These are phyloP conservation scores for Notocelia uddmanniana DNA, from an alignment of 2,888 invertebrate species.

Conservation along the genomic window DNA sequence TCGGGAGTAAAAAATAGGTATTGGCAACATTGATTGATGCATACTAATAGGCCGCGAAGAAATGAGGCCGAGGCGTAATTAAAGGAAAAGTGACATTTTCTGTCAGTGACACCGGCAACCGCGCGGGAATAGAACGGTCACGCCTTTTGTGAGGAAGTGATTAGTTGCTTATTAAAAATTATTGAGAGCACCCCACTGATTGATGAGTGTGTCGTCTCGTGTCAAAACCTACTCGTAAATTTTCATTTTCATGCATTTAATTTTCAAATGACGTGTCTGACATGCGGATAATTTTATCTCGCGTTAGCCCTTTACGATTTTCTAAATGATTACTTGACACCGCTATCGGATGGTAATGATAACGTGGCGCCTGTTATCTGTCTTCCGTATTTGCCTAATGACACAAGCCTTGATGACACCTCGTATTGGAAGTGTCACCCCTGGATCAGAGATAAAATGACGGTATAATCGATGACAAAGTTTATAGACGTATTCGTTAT, in stretches of 20 bases:
- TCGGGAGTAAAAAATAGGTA: slow-evolving; percentile 83
- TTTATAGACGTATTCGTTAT: slow-evolving; percentile 43
- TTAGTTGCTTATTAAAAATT: slow-evolving; percentile 85
- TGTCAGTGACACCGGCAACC: slow-evolving; percentile 76
- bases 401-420: slow-evolving; percentile 47
- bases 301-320: slow-evolving; percentile 43
- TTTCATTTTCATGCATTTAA: slow-evolving; percentile 31
- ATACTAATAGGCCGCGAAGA: slow-evolving; percentile 86
- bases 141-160: slow-evolving; percentile 83
- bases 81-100: slow-evolving; percentile 84
- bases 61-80: slow-evolving; percentile 83
- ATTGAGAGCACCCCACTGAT: slow-evolving; percentile 83
- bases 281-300: slow-evolving; percentile 36
- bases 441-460: slow-evolving; percentile 45
- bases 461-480: slow-evolving; percentile 45
- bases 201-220: slow-evolving; percentile 71
- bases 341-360: slow-evolving; percentile 46
- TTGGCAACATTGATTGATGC: slow-evolving; percentile 87
- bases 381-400: slow-evolving; percentile 47
- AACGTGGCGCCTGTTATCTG: slow-evolving; percentile 46
- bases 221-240: slow-evolving; percentile 54
- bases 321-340: slow-evolving; percentile 45
- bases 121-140: slow-evolving; percentile 81
- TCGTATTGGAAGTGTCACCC: slow-evolving; percentile 47
- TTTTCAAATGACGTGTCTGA: slow-evolving; percentile 29